Evolutionary conservation across 2,113 vertebrate species (phyloP), one percentile per base, ranked within the genome.

Genomic region (Carassius gibelio): DNA sequence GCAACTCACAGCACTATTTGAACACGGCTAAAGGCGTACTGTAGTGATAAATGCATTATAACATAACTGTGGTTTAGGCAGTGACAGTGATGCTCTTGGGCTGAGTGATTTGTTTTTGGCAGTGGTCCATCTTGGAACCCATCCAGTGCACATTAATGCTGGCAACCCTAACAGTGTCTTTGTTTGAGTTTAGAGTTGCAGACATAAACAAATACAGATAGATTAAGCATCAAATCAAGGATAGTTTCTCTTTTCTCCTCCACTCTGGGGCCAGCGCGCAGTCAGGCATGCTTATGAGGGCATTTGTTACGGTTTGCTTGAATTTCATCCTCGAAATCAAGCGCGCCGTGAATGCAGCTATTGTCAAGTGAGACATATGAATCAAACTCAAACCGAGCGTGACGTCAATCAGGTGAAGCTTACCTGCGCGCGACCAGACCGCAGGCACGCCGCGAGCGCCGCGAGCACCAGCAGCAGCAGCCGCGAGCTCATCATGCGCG

Each of bases 361-460:
- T 68, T 68, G 77, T 80, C 13, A 64, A 64, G 61, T 9, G 36
- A 66, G 11, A 81, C 78, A 15, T 19, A 57, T 1, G n/a, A 57
- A 72, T 38, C 19, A 57, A 72, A 78, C n/a, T 77, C 26, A 84
- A 61, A 75, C 23, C 21, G 34, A 48, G 69, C 71, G 64, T 82
- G 77, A 84, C 59, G 68, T 71, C 82, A 69, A 9, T 81, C 81
- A 82, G 81, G 81, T 82, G 81, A 81, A 8, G 26, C 93, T 94
- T 92, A 95, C 94, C 94, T 95, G 92, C 89, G 93, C 89, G 89
- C 89, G 74, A 84, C 90, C 88, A 50, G 90, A 88, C 84, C 89
- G 89, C 90, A 92, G 88, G 86, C 86, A 89, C 76, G 90, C 91
- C 77, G 90, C 85, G 86, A 94, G 90, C 88, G 93, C 92, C 88